Base-by-base conservation (phyloP, 2,888 invertebrate species). In the Macropis europaea region DNA sequence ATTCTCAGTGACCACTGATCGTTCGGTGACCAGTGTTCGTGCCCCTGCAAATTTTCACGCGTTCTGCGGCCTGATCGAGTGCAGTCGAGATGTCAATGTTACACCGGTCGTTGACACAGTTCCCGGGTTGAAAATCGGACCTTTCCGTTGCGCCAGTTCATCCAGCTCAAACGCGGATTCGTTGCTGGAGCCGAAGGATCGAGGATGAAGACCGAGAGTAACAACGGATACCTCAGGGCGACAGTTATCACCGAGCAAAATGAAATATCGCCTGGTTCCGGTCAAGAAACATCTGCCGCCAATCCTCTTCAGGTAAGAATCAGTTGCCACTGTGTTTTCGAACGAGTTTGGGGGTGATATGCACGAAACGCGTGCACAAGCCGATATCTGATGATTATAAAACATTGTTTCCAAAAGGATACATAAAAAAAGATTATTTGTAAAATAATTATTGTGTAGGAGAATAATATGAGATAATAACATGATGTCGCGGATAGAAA, bases 221-320 rank as follows among this genome's bases (percentile, higher is more conserved):
- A 85, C 77, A 89, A 89, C 77, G 88, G 88, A 3, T 89, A 86
- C 19, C 78, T 89, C 19, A 82, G 84, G 64, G 77, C 85, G 43
- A 81, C 80, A 52, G 83, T 81, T 32, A 82, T 82, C 64, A 75
- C 76, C 19, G 87, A 88, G 57, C 86, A 87, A 72, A 82, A 73
- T 63, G 88, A 88, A 61, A 79, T 82, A 13, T 54, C 84, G 56
- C 76, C 82, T 50, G 82, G 81, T 56, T 74, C 77, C 42, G 82
- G 79, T 50, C 82, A 82, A 26, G 86, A 87, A n/a, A 40, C 62
- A 53, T 63, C 82, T 1, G 69, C 82, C 13, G 81, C 77, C 24
- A 84, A 73, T 76, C 79, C 86, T 40, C 77, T 88, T 45, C 88
- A 88, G 86, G 88, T 89, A 54, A 22, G 40, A 22, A 7, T n/a